These are phyloP conservation scores for Leucania comma DNA, from an alignment of 2,888 invertebrate species.

Conservation along the genomic window DNA sequence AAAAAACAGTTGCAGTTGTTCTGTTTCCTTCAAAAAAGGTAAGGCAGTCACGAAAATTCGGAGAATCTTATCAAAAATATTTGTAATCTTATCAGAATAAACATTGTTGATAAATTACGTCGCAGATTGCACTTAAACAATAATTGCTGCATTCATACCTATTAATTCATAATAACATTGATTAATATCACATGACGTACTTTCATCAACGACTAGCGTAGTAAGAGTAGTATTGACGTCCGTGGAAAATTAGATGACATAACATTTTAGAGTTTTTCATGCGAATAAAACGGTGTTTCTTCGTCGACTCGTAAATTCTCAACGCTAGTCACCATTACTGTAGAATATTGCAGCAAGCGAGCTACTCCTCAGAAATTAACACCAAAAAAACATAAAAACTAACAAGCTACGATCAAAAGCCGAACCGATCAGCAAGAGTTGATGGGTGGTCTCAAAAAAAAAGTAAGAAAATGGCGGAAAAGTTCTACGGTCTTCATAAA, in stretches of 20 bases:
- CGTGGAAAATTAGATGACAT: conserved; percentile 38
- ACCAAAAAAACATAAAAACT: conserved; percentile 73
- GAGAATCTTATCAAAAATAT: conserved; percentile 37
- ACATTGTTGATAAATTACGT: conserved; percentile 39
- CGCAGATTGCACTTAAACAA: conserved; percentile 16
- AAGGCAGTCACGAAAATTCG: conserved; percentile 40
- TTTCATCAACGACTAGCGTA: conserved; percentile 15
- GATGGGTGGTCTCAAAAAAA: conserved; percentile 77
- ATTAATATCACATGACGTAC: conserved; percentile 17
- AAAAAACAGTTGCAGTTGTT: neutral
- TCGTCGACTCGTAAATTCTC: conserved; percentile 36
- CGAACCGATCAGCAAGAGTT: conserved; percentile 63
- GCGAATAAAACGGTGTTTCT: conserved; percentile 22
- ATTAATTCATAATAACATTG: conserved; percentile 24
- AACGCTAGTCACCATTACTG: conserved; percentile 33
- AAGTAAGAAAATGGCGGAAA: conserved; percentile 84
- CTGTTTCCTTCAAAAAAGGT: conserved; percentile 19
- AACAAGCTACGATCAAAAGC: conserved; percentile 69
- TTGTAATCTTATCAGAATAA: conserved; percentile 49
- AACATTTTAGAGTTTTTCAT: conserved; percentile 46
- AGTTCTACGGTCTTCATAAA: conserved; percentile 82
- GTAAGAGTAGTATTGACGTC: conserved; percentile 35
- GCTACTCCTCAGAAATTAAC: conserved; percentile 67
- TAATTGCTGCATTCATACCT: conserved; percentile 36
- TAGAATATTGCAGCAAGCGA: conserved; percentile 49